Conservation (phyloP, 1,140 invertebrate species). For the Prorops nasuta region DNA sequence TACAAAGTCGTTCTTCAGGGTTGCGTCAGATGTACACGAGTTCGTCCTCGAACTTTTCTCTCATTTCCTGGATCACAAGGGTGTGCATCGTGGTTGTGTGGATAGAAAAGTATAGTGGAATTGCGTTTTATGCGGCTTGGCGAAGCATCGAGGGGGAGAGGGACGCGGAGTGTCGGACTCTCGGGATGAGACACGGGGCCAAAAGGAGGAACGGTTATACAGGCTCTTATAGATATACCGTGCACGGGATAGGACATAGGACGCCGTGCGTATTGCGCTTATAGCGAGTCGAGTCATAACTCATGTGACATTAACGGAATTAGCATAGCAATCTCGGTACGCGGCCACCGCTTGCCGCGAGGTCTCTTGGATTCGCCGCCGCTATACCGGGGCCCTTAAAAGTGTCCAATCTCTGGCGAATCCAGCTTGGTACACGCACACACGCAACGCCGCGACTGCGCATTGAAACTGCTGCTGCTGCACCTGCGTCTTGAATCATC, state of each 20-base stretch:
- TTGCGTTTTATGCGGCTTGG: neutral
- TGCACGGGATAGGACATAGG: neutral
- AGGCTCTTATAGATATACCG: neutral
- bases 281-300: constrained; percentile 26
- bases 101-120: no score
- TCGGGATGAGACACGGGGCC: neutral
- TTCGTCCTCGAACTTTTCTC: neutral
- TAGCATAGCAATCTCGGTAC: constrained; percentile 41
- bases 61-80: neutral
- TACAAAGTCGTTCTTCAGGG: constrained; percentile 20
- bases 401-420: no score
- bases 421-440: no score
- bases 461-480: no score
- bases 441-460: no score
- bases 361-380: no score
- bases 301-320: constrained; percentile 46
- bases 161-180: neutral
- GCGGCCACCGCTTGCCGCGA: no score
- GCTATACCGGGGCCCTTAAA: no score
- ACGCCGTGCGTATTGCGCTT: neutral
- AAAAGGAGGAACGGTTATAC: neutral
- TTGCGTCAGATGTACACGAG: constrained; percentile 11
- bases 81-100: neutral
- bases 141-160: neutral
- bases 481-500: no score